Conservation (phyloP, 2,797 vertebrate species). For the Leptatherina wallacei region DNA sequence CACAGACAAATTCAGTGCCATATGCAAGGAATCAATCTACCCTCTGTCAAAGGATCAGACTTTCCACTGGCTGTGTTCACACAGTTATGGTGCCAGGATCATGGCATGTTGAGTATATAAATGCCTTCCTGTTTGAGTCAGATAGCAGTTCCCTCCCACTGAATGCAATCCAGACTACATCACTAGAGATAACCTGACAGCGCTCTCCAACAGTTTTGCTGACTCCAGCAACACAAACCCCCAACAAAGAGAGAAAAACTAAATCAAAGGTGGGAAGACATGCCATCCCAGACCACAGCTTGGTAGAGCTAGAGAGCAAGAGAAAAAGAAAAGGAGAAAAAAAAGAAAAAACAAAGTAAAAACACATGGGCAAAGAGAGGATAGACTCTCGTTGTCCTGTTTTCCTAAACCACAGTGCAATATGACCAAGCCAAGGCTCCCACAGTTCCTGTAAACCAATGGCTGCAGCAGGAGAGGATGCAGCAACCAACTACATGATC, state of each 20-base stretch:
- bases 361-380: constrained; percentile 64
- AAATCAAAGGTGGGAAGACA: constrained; percentile 66
- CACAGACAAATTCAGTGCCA: constrained; percentile 51
- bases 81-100: constrained; percentile 55
- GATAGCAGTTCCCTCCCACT: constrained; percentile 57
- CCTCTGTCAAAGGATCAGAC: constrained; percentile 63
- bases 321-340: constrained; percentile 22
- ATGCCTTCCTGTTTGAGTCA: constrained; percentile 79
- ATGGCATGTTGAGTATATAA: constrained; percentile 75
- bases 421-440: constrained; percentile 59
- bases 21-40: constrained; percentile 67
- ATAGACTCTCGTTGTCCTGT: constrained; percentile 68
- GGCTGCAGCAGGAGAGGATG: constrained; percentile 38
- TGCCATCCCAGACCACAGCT: constrained; percentile 51
- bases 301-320: constrained; percentile 46
- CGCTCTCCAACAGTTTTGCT: constrained; percentile 61
- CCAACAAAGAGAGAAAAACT: constrained; percentile 45
- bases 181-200: constrained; percentile 49
- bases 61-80: constrained; percentile 70
- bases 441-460: constrained; percentile 69
- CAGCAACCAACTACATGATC: constrained; percentile 50
- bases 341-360: constrained; percentile 45
- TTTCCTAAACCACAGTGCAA: constrained; percentile 76
- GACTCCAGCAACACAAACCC: constrained; percentile 58
- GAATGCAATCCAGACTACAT: constrained; percentile 45